These are phyloP conservation scores for Cisticola juncidis DNA, from an alignment of 2,113 vertebrate species.

Conservation along the genomic window DNA sequence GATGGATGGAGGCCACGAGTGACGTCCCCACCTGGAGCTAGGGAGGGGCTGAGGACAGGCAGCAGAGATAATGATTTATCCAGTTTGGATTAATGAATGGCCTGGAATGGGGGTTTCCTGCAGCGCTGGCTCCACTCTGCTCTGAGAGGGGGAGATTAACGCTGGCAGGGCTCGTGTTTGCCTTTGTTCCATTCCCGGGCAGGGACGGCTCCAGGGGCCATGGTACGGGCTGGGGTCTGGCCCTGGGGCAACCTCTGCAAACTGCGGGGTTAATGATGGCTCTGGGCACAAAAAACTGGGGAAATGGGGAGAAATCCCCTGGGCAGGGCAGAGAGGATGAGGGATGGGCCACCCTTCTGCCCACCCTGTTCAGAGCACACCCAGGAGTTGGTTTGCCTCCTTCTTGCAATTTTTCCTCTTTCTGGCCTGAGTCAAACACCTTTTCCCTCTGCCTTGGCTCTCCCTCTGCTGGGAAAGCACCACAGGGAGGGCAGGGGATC, in stretches of 20 bases:
- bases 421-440: neutral
- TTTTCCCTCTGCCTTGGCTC: neutral
- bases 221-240: rapidly evolving
- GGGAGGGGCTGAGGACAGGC: neutral
- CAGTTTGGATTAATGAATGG: neutral
- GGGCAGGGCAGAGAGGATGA: rapidly evolving
- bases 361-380: neutral
- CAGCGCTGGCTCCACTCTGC: neutral
- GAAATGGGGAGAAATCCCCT: neutral
- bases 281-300: rapidly evolving
- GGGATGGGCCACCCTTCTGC: neutral
- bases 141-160: neutral
- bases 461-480: rapidly evolving
- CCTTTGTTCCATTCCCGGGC: neutral
- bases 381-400: rapidly evolving
- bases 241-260: neutral
- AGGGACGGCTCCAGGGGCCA: rapidly evolving
- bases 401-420: neutral
- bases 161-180: neutral
- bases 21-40: neutral
- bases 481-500: rapidly evolving
- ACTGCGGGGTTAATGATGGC: rapidly evolving
- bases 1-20: neutral
- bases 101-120: constrained; percentile 19
- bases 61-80: constrained; percentile 26